Conservation (phyloP, 2,888 invertebrate species). For the Drosophila kanekoi region DNA sequence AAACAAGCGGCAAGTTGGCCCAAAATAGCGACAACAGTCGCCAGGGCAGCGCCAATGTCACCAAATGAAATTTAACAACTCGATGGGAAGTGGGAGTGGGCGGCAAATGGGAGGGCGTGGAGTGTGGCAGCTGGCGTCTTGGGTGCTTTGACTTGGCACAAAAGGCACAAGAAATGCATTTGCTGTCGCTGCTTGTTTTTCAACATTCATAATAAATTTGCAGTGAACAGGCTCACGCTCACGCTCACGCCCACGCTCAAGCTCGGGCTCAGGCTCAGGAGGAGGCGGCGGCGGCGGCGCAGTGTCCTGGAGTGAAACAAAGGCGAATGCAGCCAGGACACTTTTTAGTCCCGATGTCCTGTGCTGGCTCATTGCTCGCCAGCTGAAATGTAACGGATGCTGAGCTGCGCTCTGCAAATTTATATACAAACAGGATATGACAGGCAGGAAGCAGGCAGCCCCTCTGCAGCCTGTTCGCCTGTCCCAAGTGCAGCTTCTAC, state of each 20-base stretch:
- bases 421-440: slow-evolving; percentile 80
- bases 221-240: slow-evolving; percentile 12
- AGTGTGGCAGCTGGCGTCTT: slow-evolving; percentile 17
- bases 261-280: background rate
- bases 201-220: slow-evolving; percentile 75
- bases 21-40: slow-evolving; percentile 51
- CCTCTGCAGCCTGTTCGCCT: background rate
- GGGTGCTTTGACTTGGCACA: slow-evolving; percentile 53
- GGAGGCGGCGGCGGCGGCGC: background rate
- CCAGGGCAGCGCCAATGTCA: slow-evolving; percentile 36
- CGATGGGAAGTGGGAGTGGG: slow-evolving; percentile 33
- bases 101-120: slow-evolving; percentile 7
- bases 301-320: slow-evolving; percentile 3
- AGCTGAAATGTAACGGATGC: slow-evolving; percentile 74
- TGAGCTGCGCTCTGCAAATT: slow-evolving; percentile 59
- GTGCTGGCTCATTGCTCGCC: slow-evolving; percentile 49
- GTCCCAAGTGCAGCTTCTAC: slow-evolving; percentile 48
- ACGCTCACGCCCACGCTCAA: background rate
- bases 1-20: slow-evolving; percentile 65
- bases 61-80: slow-evolving; percentile 80
- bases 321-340: slow-evolving; percentile 27
- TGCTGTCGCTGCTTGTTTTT: slow-evolving; percentile 63
- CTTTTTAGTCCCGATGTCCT: slow-evolving; percentile 15
- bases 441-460: slow-evolving; percentile 60
- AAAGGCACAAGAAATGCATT: slow-evolving; percentile 71